Conservation (phyloP, 2,113 vertebrate genomes). For the Pogona vitticeps region DNA sequence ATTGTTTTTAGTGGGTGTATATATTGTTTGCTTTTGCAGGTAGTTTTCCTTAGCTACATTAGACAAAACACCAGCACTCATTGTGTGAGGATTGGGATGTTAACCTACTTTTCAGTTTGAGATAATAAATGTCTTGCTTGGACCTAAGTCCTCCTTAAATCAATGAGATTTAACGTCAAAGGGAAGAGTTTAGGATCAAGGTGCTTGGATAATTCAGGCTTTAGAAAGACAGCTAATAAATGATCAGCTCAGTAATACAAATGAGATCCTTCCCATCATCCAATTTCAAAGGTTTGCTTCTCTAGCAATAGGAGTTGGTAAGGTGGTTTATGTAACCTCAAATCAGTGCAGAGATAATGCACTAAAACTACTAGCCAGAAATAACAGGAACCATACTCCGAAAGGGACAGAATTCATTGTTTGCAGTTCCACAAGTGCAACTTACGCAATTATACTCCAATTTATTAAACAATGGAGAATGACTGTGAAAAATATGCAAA, state of each 20-base stretch:
- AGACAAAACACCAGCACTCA: background rate
- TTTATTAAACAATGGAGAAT: background rate
- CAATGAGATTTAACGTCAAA: slow-evolving; percentile 12
- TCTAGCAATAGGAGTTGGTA: background rate
- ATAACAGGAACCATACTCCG: background rate
- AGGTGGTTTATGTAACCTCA: background rate
- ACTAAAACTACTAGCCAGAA: background rate
- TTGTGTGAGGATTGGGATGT: background rate
- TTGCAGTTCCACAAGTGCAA: background rate
- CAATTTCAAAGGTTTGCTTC: background rate
- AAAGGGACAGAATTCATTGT: background rate
- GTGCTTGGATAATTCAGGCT: background rate
- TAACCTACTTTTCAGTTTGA: background rate
- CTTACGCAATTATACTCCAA: background rate
- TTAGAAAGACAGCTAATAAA: slow-evolving; percentile 19
- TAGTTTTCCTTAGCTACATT: slow-evolving; percentile 18
- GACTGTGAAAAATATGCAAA: background rate
- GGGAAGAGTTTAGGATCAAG: slow-evolving; percentile 13
- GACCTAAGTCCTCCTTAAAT: background rate
- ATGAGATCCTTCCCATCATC: background rate
- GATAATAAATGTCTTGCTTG: background rate
- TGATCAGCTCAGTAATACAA: background rate
- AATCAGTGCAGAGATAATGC: background rate
- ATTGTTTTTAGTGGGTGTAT: slow-evolving; percentile 43
- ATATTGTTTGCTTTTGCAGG: slow-evolving; percentile 50